Evolutionary conservation across 1,140 invertebrate genomes (phyloP).

Genomic region (Belonocnema kinseyi): DNA sequence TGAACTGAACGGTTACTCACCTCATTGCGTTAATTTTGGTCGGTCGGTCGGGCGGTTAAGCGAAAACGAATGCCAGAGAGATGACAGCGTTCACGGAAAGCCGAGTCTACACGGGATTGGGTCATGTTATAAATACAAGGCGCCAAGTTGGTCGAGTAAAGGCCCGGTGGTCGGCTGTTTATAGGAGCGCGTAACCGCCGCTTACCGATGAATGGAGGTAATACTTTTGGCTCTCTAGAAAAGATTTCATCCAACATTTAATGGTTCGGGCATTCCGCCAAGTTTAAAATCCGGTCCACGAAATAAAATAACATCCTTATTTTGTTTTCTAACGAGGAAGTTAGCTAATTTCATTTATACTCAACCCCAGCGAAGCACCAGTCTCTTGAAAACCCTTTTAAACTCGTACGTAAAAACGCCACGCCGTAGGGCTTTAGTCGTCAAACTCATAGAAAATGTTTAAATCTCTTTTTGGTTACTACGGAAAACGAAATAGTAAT

Average conservation of each 20-base stretch:
- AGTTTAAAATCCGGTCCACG: background rate
- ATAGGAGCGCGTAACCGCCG: conserved; percentile 17
- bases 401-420: background rate
- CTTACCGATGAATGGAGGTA: background rate
- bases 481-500: background rate
- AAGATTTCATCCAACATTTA: background rate
- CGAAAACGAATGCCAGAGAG: conserved; percentile 54
- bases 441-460: background rate
- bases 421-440: background rate
- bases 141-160: conserved; percentile 57
- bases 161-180: conserved; percentile 20
- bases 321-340: background rate
- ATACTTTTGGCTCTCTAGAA: background rate
- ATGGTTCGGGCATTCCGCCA: background rate
- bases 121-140: conserved; percentile 68
- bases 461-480: background rate
- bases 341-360: conserved; percentile 4
- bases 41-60: conserved; percentile 9
- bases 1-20: conserved; percentile 54
- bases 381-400: conserved; percentile 6
- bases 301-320: background rate
- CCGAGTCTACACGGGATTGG: conserved; percentile 57
- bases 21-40: conserved; percentile 61
- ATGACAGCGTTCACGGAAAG: conserved; percentile 57
- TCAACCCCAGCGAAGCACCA: conserved; percentile 23